Percentiles rank a stretch among this genome's conserved stretches.
phyloP scores from a whole-genome alignment of 2,888 invertebrate genomes.

The Mesoligia furuncula region DNA sequence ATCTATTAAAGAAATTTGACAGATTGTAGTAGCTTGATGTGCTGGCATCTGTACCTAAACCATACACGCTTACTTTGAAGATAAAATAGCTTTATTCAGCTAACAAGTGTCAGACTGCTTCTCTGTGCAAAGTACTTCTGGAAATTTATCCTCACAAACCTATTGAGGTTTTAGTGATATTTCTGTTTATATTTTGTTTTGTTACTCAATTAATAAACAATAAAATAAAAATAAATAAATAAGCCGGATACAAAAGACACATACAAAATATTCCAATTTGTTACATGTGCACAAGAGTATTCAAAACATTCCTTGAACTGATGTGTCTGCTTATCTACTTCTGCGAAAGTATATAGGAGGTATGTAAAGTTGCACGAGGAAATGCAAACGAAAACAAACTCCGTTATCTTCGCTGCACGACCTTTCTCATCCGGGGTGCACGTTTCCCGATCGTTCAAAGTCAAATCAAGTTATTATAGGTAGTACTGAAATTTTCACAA shows the following conservation, averaged over 20 bases:
- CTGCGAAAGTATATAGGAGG: not conserved
- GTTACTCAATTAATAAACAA: not conserved
- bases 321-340: not conserved
- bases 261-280: not conserved
- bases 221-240: not conserved
- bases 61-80: not conserved
- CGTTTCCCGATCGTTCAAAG: slow-evolving; percentile 35
- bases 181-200: not conserved
- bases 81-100: not conserved
- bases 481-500: not conserved
- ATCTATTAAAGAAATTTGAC: too few relatives aligned
- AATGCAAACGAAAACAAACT: slow-evolving; percentile 27
- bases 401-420: slow-evolving; percentile 24
- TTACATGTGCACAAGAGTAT: not conserved
- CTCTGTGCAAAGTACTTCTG: not conserved
- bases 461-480: not conserved
- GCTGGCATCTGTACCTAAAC: too few relatives aligned
- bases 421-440: slow-evolving; percentile 31
- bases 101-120: too few relatives aligned
- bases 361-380: slow-evolving; percentile 11
- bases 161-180: not conserved
- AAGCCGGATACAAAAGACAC: not conserved
- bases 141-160: not conserved
- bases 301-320: not conserved
- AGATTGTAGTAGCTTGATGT: too few relatives aligned